Evolutionary conservation across 2,113 vertebrate genomes (phyloP), one percentile per base, ranked within the genome.

Genomic region (Dolichallabes microphthalmus): DNA sequence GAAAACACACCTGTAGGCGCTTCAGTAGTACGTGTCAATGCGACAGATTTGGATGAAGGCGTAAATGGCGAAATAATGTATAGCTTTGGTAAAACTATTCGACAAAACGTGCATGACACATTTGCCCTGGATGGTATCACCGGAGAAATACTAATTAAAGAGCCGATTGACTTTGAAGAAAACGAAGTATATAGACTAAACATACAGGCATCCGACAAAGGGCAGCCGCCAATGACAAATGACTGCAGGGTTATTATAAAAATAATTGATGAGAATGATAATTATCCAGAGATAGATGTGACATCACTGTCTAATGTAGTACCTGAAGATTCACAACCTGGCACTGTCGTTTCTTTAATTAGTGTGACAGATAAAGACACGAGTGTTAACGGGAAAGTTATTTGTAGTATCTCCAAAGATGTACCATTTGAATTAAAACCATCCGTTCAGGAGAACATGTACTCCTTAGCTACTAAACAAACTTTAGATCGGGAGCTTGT

Each of bases 311-410:
- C 90, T 14, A 82, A 81, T 1, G 12, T 75, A 17, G 20, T 85
- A 1, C 84, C 93, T 15, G 94, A 94, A 88, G 90, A 94, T 71
- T 90, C 92, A 50, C 89, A 80, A 79, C 89, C 91, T 0, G 94
- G 93, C 71, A 93, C 93, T 0, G 87, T 94, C 9, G 91, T 94
- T n/a, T 92, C 92, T 0, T 86, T 95, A 6, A 92, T 95, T 13
- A 94, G 92, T 13, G 88, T 94, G 1, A 91, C 91, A 10, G 94
- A 95, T 78, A 89, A 84, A 55, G 94, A 95, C 76, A 93, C 92
- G 35, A 93, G 91, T 53, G 73, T 90, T 30, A 95, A 95, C 80
- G 92, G 93, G 0, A 91, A 93, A 84, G 85, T 90, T 63, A 35
- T 75, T 2, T 93, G 92, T 80, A 92, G 86, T 85, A 86, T 94